A percentile compares a stretch with the other conserved stretches of the same genome.
phyloP scores from a whole-genome alignment of 2,113 vertebrate species.

The Hyla sarda region DNA sequence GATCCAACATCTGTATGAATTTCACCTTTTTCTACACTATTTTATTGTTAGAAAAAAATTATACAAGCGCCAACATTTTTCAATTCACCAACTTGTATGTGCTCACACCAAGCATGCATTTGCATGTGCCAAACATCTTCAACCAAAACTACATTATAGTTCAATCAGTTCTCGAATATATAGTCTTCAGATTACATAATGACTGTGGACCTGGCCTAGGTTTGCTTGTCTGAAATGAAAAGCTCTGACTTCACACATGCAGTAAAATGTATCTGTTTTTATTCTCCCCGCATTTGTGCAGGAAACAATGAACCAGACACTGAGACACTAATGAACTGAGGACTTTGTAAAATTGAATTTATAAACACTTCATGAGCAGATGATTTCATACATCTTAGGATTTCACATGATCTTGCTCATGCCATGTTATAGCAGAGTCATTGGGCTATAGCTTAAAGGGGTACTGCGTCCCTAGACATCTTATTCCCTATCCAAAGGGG shows the following conservation, averaged over 20 bases:
- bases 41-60: background rate
- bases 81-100: background rate
- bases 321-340: constrained; percentile 59
- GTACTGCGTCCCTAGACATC: no score
- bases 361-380: constrained; percentile 55
- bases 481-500: no score
- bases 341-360: constrained; percentile 57
- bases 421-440: background rate
- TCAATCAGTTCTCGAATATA: no score
- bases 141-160: background rate
- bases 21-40: background rate
- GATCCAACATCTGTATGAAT: background rate
- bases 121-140: background rate
- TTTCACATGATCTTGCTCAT: background rate
- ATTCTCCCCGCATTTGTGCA: background rate
- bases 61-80: background rate
- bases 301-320: constrained; percentile 37
- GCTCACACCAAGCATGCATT: background rate
- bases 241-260: background rate
- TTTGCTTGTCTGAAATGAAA: constrained; percentile 13
- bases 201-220: constrained; percentile 10
- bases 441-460: background rate
- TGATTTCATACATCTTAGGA: constrained; percentile 24
- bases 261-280: constrained; percentile 22
- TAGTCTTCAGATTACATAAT: background rate